phyloP scores from a whole-genome alignment of 2,888 invertebrate species.

The Perizoma flavofasciatum region DNA sequence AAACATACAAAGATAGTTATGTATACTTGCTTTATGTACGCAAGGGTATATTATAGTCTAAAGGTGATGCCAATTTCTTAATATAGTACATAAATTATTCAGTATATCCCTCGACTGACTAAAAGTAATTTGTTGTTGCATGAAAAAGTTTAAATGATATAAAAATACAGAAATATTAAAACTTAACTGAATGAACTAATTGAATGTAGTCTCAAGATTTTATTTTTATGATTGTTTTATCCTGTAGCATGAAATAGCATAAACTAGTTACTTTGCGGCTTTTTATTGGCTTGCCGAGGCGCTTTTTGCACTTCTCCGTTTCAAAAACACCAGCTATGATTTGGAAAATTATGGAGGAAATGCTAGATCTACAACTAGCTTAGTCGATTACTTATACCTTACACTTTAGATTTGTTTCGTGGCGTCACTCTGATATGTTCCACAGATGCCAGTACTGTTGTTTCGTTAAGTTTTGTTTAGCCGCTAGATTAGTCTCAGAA shows the following conservation, averaged over 20 bases:
- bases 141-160: constrained; percentile 28
- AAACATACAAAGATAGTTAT: constrained; percentile 32
- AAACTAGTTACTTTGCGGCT: constrained; percentile 2
- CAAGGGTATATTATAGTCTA: constrained; percentile 22
- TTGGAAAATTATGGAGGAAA: constrained; percentile 13
- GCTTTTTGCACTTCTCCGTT: constrained; percentile 1
- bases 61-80: constrained; percentile 25
- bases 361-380: constrained; percentile 15
- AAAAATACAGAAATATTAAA: constrained; percentile 10
- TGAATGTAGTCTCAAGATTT: constrained; percentile 22
- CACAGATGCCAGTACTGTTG: constrained; percentile 35
- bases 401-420: constrained; percentile 14
- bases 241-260: constrained; percentile 21
- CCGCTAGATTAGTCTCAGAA: constrained; percentile 32
- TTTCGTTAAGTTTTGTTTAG: constrained; percentile 32
- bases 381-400: constrained; percentile 28
- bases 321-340: constrained; percentile 8
- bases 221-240: constrained; percentile 22
- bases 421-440: constrained; percentile 45
- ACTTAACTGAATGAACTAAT: constrained; percentile 20
- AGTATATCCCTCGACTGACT: constrained; percentile 34
- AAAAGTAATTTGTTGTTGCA: constrained; percentile 32
- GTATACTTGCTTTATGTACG: constrained; percentile 23
- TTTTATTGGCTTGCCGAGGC: constrained; percentile 3
- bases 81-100: constrained; percentile 18